Conservation (phyloP, 2,113 vertebrate genomes). For the Loxodonta africana region DNA sequence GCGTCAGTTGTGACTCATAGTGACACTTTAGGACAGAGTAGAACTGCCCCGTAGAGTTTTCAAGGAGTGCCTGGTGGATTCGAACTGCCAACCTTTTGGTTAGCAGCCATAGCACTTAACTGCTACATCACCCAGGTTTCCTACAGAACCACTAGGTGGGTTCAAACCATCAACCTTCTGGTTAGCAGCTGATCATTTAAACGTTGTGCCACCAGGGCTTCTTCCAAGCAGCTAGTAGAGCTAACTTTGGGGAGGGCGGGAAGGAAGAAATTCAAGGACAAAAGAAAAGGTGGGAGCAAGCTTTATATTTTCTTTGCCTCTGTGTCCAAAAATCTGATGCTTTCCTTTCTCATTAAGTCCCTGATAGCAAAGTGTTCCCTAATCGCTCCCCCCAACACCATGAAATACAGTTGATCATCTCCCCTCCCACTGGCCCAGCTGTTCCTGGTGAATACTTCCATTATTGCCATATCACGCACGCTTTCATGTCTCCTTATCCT, state of each 20-base stretch:
- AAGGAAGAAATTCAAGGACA: background rate
- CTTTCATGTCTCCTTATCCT: background rate
- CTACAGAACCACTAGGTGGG: background rate
- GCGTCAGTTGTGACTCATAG: too few relatives aligned
- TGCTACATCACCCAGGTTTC: too few relatives aligned
- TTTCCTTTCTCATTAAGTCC: background rate
- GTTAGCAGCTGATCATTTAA: too few relatives aligned
- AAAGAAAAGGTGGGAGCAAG: background rate
- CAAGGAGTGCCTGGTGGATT: too few relatives aligned
- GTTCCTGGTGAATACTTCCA: background rate
- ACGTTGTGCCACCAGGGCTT: too few relatives aligned
- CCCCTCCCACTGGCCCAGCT: background rate
- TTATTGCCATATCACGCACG: accelerated
- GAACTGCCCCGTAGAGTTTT: too few relatives aligned
- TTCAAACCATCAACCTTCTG: background rate
- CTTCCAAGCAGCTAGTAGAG: background rate
- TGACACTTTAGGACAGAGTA: too few relatives aligned
- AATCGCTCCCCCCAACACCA: background rate
- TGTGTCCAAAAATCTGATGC: background rate
- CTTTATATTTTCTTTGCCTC: background rate
- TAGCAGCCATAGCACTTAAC: too few relatives aligned
- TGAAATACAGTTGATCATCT: background rate
- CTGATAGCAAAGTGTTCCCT: background rate
- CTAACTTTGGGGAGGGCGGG: background rate
- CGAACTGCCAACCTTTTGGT: too few relatives aligned